These are phyloP conservation scores for Trididemnum miniatum DNA, from an alignment of 23 tunicate species.

Conservation along the genomic window DNA sequence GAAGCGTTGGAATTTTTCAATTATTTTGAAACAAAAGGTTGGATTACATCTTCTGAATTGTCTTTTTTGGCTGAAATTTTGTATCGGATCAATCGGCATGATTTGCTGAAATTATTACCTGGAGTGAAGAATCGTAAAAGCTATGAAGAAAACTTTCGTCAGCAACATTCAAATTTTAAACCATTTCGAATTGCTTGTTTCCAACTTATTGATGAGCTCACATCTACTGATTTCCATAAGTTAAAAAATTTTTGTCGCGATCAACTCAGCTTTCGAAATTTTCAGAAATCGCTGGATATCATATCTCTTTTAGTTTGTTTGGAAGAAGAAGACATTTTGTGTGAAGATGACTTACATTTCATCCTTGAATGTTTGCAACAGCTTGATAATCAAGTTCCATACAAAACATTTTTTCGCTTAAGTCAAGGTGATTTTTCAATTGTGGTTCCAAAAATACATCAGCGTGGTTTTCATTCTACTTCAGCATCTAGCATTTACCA, in stretches of 20 bases:
- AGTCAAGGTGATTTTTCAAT: conserved; percentile 15
- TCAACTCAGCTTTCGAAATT: conserved; percentile 31
- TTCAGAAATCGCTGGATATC: conserved; percentile 23
- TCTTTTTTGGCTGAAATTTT: conserved; percentile 56
- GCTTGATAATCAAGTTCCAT: conserved; percentile 46
- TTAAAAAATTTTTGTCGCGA: conserved; percentile 30
- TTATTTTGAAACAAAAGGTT: conserved; percentile 52
- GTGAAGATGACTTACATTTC: conserved; percentile 50
- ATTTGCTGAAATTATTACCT: conserved; percentile 46
- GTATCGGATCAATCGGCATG: conserved; percentile 56
- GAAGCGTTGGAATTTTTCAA: conserved; percentile 30
- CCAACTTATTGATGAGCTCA: conserved; percentile 32
- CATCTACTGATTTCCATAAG: conserved; percentile 16
- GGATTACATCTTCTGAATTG: conserved; percentile 32
- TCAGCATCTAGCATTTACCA: neutral
- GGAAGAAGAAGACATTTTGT: conserved; percentile 65
- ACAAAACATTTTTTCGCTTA: conserved; percentile 14
- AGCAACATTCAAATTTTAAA: conserved; percentile 22
- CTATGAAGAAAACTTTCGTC: conserved; percentile 39
- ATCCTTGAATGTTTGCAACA: conserved; percentile 9
- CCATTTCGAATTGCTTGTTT: conserved; percentile 65
- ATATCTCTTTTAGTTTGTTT: conserved; percentile 38
- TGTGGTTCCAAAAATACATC: conserved; percentile 35
- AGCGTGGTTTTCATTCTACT: neutral
- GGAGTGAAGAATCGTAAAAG: conserved; percentile 57